Conservation (phyloP, 2,113 vertebrate genomes). For the Taurulus bubalis region DNA sequence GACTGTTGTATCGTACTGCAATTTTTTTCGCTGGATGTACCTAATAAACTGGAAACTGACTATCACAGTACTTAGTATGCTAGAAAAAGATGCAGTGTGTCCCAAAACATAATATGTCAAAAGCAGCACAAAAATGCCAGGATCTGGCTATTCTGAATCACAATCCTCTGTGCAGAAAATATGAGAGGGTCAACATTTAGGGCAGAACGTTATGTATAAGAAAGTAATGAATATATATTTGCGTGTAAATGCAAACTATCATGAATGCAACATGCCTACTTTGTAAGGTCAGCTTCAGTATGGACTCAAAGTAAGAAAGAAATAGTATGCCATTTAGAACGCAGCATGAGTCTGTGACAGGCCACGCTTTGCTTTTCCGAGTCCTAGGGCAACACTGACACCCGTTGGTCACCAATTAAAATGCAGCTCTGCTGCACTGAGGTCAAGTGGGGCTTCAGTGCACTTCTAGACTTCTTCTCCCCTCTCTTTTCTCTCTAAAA, state of each 20-base stretch:
- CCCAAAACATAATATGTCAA: neutral
- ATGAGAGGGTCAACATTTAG: neutral
- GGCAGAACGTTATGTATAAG: neutral
- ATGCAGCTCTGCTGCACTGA: neutral
- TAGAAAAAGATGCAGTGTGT: neutral
- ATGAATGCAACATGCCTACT: neutral
- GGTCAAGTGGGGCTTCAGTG: neutral
- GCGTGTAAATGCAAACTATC: neutral
- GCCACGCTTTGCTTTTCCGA: neutral
- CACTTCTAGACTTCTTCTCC: neutral
- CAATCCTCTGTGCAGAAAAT: neutral
- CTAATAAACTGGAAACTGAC: neutral
- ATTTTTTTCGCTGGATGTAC: neutral
- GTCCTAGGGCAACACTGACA: slow-evolving; percentile 65
- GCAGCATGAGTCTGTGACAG: neutral
- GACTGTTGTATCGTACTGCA: neutral
- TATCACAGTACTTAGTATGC: neutral
- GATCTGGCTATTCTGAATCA: neutral
- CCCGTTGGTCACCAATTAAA: slow-evolving; percentile 63
- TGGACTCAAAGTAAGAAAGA: neutral
- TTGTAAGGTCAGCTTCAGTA: neutral
- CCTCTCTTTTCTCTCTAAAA: slow-evolving; percentile 22
- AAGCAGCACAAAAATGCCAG: neutral
- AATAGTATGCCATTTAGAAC: neutral
- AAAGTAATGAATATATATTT: neutral